Evolutionary conservation across 2,888 invertebrate species (phyloP).

Genomic region (Hybos culiciformis): DNA sequence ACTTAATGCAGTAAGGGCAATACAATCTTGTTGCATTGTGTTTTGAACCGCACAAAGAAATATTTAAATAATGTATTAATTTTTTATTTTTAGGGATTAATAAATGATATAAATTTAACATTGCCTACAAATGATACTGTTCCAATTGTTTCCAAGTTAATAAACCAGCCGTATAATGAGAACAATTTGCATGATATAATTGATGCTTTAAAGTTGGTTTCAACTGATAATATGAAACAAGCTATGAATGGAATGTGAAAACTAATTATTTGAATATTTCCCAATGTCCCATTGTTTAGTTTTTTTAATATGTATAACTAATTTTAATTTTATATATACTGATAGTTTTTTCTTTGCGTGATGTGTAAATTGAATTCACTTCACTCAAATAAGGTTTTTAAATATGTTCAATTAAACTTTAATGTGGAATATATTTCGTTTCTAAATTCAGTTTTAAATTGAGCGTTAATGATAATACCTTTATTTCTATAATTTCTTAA

Average conservation of each 20-base stretch:
- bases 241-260: constrained; percentile 32
- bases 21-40: neutral
- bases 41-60: neutral
- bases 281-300: neutral
- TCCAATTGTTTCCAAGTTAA: constrained; percentile 31
- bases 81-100: constrained; percentile 24
- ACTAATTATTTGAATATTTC: neutral
- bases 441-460: neutral
- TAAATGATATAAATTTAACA: constrained; percentile 28
- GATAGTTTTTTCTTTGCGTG: neutral
- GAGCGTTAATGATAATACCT: no score
- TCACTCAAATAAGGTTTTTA: neutral
- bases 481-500: no score
- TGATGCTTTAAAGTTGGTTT: constrained; percentile 31
- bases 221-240: constrained; percentile 34
- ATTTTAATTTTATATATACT: neutral
- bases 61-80: no score
- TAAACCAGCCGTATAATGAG: constrained; percentile 30
- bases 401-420: neutral
- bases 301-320: neutral
- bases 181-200: constrained; percentile 31
- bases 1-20: neutral
- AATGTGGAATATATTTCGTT: neutral
- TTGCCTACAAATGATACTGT: constrained; percentile 29
- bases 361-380: no score